Evolutionary conservation across 2,113 vertebrate species (phyloP).

Genomic region (Rattus rattus): DNA sequence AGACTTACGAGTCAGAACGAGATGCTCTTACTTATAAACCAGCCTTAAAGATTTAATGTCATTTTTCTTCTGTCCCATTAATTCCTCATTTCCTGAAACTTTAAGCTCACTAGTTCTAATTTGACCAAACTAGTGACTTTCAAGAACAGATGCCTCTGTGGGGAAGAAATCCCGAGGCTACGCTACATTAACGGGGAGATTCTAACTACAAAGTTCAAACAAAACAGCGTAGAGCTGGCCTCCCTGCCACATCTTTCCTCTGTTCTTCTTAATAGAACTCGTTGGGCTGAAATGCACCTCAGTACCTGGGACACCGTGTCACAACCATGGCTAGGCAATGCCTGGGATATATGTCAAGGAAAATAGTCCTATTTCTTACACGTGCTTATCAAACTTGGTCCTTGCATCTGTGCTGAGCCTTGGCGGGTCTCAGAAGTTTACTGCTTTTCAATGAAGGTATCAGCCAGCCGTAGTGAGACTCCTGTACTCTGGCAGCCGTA

Average conservation of each 20-base stretch:
- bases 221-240: accelerated
- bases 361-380: background rate
- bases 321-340: background rate
- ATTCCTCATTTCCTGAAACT: background rate
- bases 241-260: background rate
- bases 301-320: background rate
- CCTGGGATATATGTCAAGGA: background rate
- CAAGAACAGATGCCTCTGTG: accelerated
- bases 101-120: background rate
- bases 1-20: background rate
- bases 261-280: slow-evolving; percentile 44
- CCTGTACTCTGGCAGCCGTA: background rate
- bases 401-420: background rate
- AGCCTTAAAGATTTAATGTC: background rate
- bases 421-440: background rate
- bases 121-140: background rate
- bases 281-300: slow-evolving; percentile 31
- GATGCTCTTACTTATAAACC: background rate
- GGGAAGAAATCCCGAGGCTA: background rate
- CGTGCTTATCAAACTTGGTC: background rate
- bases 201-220: background rate
- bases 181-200: accelerated
- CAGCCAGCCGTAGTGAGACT: background rate
- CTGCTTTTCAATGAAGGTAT: slow-evolving; percentile 40
- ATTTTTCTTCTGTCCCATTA: background rate